These are phyloP conservation scores for Eptesicus fuscus DNA, from an alignment of 2,113 vertebrate species.

Conservation along the genomic window DNA sequence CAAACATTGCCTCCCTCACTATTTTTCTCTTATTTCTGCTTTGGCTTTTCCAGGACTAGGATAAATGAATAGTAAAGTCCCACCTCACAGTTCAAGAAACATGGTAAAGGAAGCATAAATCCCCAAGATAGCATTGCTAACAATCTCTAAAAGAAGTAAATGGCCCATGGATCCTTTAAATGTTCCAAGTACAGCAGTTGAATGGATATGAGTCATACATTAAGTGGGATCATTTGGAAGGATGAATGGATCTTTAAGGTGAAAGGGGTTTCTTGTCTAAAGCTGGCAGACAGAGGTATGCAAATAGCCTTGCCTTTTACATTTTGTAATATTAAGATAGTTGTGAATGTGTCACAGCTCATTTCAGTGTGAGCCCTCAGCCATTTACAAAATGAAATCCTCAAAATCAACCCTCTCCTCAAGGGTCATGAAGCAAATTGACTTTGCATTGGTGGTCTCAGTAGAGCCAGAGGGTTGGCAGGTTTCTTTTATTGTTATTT, in stretches of 20 bases:
- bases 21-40: constrained; percentile 48
- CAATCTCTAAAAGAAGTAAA: constrained; percentile 73
- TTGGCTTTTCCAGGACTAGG: constrained; percentile 42
- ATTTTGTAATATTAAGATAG: constrained; percentile 51
- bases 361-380: constrained; percentile 53
- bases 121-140: constrained; percentile 65
- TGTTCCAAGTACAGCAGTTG: constrained; percentile 66
- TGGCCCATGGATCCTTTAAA: constrained; percentile 70
- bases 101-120: constrained; percentile 74
- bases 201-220: constrained; percentile 62
- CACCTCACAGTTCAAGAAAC: constrained; percentile 58
- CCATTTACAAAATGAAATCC: constrained; percentile 61
- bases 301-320: neutral
- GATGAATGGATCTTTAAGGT: constrained; percentile 51
- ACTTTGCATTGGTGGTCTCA: constrained; percentile 53
- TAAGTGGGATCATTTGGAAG: constrained; percentile 63
- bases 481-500: constrained; percentile 19
- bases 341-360: constrained; percentile 58
- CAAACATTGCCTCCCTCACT: neutral
- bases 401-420: constrained; percentile 45
- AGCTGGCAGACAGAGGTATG: neutral
- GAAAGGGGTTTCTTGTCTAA: constrained; percentile 42
- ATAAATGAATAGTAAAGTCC: constrained; percentile 74
- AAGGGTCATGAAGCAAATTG: constrained; percentile 68
- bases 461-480: neutral